Evolutionary conservation across 2,888 invertebrate species (phyloP).

Genomic region (Cosmopolites sordidus): DNA sequence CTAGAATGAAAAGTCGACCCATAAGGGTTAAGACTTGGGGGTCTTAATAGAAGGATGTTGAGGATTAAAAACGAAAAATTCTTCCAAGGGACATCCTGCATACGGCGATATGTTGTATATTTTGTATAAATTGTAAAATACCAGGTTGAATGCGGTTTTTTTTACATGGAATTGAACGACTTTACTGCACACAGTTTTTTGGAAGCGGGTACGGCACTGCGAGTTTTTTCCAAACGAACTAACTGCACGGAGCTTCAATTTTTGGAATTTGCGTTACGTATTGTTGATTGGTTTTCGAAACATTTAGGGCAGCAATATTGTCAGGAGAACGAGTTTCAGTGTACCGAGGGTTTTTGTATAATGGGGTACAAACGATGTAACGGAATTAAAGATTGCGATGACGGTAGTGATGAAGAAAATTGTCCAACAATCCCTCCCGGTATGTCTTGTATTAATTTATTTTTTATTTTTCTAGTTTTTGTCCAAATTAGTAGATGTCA

Average conservation of each 20-base stretch:
- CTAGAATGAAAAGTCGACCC: too few species aligned
- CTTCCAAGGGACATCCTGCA: too few species aligned
- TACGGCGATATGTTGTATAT: background rate
- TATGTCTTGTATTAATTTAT: conserved; percentile 16
- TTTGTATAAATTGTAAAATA: conserved; percentile 16
- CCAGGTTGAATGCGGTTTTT: conserved; percentile 20
- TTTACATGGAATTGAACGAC: background rate
- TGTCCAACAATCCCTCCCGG: conserved; percentile 33
- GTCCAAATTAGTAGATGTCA: too few species aligned
- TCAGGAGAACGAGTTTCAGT: conserved; percentile 51
- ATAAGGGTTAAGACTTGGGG: too few species aligned
- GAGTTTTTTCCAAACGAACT: conserved; percentile 5
- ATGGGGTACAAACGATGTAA: conserved; percentile 52
- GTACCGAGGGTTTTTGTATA: conserved; percentile 61
- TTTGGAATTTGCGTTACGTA: conserved; percentile 5
- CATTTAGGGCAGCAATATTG: conserved; percentile 30
- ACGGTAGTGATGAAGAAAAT: conserved; percentile 46
- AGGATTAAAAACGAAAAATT: too few species aligned
- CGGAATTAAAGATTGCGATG: conserved; percentile 49
- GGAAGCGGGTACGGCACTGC: conserved; percentile 1
- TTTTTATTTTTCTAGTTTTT: background rate
- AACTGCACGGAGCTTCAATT: conserved; percentile 23
- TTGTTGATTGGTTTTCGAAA: conserved; percentile 10
- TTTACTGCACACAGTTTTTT: background rate
- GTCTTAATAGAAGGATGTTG: too few species aligned